Base-by-base conservation (phyloP, 2,113 vertebrate species). In the Aplodontia rufa region DNA sequence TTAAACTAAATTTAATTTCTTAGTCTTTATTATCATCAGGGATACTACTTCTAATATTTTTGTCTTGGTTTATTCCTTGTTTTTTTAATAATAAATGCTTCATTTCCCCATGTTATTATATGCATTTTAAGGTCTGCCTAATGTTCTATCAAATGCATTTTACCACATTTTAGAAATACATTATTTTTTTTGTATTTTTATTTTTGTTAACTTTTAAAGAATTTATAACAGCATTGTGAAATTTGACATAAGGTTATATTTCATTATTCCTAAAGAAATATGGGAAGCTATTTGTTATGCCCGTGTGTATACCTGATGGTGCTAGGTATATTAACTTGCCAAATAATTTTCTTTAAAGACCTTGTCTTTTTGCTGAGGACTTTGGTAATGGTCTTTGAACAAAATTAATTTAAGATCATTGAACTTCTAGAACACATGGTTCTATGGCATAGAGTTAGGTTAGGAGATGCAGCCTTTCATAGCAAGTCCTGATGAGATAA, bases 1-100 rank as follows among this genome's bases (percentile, higher is more conserved):
- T 12, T 90, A 53, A 83, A 87, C 9, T 32, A 83, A 62, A 60
- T 95, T 74, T 92, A 68, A 88, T 58, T 30, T 93, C n/a, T 92
- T 64, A 64, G 26, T 66, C 68, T 32, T 91, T 37, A 35, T 79
- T 79, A 90, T 12, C 45, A 51, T 62, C 35, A 51, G 37, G 37
- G 40, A 17, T 49, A 85, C 2, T 9, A 37, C 8, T 68, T 37
- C 6, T 96, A 82, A 42, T 64, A 75, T 83, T 87, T 87, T 60
- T 90, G 12, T 86, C 16, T 26, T 87, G 32, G 35, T 62, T 84
- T 24, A 10, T 30, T 45, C 35, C 68, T n/a, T 80, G 17, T 5
- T n/a, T 90, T 35, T 16, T 35, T 8, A 82, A 69, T 40, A 90
- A 45, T 69, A 13, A 86, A 78, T 20, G 11, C 60, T 74, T 45